phyloP scores from a whole-genome alignment of 2,888 invertebrate species.

The Sphecodes monilicornis region DNA sequence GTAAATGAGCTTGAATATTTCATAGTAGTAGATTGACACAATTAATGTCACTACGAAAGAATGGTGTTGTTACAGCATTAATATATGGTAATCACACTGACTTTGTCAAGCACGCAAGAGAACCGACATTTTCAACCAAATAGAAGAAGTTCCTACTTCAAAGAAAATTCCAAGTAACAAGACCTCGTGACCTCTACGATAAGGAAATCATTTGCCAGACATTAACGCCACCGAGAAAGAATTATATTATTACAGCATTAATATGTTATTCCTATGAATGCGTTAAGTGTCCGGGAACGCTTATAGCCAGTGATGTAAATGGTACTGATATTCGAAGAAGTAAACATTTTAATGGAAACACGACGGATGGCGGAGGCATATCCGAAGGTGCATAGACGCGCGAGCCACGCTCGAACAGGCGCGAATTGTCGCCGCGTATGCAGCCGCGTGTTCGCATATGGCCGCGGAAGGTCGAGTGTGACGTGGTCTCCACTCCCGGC shows the following conservation, averaged over 20 bases:
- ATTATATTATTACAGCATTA: constrained; percentile 2
- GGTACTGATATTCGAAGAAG: background rate
- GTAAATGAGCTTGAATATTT: too few relatives aligned
- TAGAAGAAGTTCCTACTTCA: too few relatives aligned
- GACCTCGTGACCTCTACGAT: background rate
- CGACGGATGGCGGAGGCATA: background rate
- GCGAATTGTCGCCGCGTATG: constrained; percentile 54
- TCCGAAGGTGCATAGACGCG: constrained; percentile 19
- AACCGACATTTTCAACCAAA: too few relatives aligned
- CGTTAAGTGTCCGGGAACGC: background rate
- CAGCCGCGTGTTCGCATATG: constrained; percentile 79
- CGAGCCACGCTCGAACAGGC: constrained; percentile 34
- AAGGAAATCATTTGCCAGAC: background rate
- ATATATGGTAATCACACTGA: too few relatives aligned
- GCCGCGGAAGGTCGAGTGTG: constrained; percentile 84
- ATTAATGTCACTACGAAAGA: too few relatives aligned
- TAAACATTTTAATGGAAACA: background rate
- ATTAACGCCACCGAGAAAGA: background rate
- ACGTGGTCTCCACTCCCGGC: constrained; percentile 82
- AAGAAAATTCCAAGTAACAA: background rate
- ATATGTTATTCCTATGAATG: background rate
- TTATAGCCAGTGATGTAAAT: background rate
- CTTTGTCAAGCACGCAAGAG: too few relatives aligned
- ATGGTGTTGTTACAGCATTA: too few relatives aligned
- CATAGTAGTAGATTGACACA: too few relatives aligned